Evolutionary conservation across 2,113 vertebrate species (phyloP).

Genomic region (Spea multiplicata): DNA sequence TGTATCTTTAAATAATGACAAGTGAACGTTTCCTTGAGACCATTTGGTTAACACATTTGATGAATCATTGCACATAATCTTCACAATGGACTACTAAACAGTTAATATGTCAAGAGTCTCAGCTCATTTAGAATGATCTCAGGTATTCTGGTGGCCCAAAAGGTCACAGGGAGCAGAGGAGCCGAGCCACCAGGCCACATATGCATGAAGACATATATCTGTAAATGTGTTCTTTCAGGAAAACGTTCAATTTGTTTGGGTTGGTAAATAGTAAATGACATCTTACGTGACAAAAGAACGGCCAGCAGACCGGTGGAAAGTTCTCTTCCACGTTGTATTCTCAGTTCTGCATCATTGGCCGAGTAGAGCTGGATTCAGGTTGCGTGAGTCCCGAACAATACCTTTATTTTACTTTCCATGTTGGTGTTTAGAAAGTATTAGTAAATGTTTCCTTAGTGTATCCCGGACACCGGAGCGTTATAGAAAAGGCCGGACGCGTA

Average conservation of each 20-base stretch:
- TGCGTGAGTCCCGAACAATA: not conserved
- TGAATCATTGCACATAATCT: too few species aligned
- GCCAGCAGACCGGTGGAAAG: not conserved
- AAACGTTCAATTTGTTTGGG: not conserved
- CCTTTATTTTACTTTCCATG: constrained; percentile 4
- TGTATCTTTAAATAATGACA: too few species aligned
- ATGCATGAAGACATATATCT: too few species aligned
- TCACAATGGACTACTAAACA: too few species aligned
- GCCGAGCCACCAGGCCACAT: too few species aligned
- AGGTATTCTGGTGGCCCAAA: too few species aligned
- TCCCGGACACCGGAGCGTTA: not conserved
- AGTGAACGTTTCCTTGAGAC: too few species aligned
- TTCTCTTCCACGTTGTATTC: not conserved
- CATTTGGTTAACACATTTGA: too few species aligned
- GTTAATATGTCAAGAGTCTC: too few species aligned
- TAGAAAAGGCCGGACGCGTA: not conserved
- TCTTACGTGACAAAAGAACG: not conserved
- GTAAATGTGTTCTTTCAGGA: too few species aligned
- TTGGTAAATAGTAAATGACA: not conserved
- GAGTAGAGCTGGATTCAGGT: not conserved
- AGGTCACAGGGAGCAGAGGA: too few species aligned
- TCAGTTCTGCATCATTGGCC: not conserved
- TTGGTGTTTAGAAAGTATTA: constrained; percentile 16
- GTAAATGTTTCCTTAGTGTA: not conserved
- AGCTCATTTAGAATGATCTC: too few species aligned